Base-by-base conservation (phyloP, 1,140 invertebrate species). In the Plodia interpunctella region DNA sequence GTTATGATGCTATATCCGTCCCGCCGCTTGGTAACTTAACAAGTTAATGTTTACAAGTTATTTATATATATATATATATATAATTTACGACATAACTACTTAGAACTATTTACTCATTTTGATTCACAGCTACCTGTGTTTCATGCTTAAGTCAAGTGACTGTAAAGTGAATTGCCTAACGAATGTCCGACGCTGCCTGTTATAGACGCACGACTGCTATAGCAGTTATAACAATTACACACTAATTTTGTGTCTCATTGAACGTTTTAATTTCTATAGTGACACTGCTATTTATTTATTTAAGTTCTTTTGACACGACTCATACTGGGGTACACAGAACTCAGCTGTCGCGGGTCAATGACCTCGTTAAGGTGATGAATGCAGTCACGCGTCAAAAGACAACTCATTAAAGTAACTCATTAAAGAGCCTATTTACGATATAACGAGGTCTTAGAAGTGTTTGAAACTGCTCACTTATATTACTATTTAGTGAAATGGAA, bases 291-390 rank as follows among this genome's bases (percentile, higher is more conserved):
- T n/a, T 35, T 35, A 35, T 35, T 1, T 35, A 2, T 35, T 35
- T 13, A 35, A 35, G 32, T 35, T 35, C 6, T 25, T 25, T 25
- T 25, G 21, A 25, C n/a, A n/a, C 21, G 21, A 25, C 21, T 25
- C 21, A 25, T 6, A 25, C 21, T 3, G 2, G 2, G 21, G 21
- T 25, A 25, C 21, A 25, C 21, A 25, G 21, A 35, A 20, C 50
- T 38, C 55, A 66, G 57, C 65, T 67, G 61, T 60, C 65, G 20
- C 20, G 49, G 66, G 76, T 75, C 76, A 66, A 76, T 77, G 80
- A 61, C 78, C 78, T 81, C 80, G 78, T 83, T 80, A 80, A 72
- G 6, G 75, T 80, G 77, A 81, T 76, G 72, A 70, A 83, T 80
- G 78, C 65, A 74, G 65, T 72, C 67, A 69, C 61, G 65, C 68